Conservation (phyloP, 2,797 vertebrate species). For the Siniperca scherzeri region DNA sequence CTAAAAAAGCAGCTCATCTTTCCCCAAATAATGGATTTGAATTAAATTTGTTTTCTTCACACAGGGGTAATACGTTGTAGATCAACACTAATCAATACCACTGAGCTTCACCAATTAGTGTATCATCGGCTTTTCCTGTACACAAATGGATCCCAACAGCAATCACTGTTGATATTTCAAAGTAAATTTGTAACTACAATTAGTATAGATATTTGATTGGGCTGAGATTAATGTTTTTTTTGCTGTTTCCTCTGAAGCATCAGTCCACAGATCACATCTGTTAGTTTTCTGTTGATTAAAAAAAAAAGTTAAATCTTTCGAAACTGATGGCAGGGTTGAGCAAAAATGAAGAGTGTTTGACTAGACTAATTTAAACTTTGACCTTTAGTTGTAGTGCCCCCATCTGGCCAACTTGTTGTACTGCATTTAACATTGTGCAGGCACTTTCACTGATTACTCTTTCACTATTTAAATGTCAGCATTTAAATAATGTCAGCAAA, state of each 20-base stretch:
- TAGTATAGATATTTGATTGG: background rate
- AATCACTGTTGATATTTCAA: background rate
- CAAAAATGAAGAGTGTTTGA: background rate
- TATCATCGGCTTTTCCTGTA: background rate
- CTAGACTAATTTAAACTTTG: slow-evolving; percentile 50
- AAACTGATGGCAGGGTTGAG: background rate
- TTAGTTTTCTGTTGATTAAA: background rate
- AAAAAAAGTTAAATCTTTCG: background rate
- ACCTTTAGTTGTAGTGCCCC: slow-evolving; percentile 68
- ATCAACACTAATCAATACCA: background rate
- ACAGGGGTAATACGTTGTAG: background rate
- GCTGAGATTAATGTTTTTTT: background rate
- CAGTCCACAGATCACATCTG: background rate
- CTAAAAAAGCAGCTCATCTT: background rate
- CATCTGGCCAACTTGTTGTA: slow-evolving; percentile 55
- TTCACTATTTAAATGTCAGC: background rate
- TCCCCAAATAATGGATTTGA: background rate
- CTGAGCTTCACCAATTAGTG: background rate
- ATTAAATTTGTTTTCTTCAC: background rate
- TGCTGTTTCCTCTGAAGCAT: background rate
- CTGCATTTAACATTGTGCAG: slow-evolving; percentile 45
- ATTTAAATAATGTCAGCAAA: slow-evolving; percentile 36
- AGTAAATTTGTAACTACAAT: background rate
- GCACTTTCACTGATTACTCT: background rate
- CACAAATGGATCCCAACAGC: slow-evolving; percentile 1